These are phyloP conservation scores for Machimus atricapillus DNA, from an alignment of 2,888 invertebrate species.

Conservation along the genomic window DNA sequence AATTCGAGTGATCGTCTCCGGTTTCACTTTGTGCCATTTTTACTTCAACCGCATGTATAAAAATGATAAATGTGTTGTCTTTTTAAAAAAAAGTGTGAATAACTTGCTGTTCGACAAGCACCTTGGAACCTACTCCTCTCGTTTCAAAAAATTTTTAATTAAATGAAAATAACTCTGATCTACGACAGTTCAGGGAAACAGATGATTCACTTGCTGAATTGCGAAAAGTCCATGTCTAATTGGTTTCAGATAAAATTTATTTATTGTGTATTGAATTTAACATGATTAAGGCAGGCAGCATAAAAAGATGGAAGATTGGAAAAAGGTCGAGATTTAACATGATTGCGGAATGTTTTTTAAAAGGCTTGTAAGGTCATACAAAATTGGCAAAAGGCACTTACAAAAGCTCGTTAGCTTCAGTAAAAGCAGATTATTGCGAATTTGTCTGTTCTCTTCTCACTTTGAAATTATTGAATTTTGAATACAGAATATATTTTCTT, in stretches of 20 bases:
- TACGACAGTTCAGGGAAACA: background rate
- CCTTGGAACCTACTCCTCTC: background rate
- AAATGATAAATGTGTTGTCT: background rate
- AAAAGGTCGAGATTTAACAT: background rate
- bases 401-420: background rate
- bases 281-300: background rate
- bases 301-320: background rate
- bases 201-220: background rate
- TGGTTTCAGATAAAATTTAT: background rate
- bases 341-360: background rate
- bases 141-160: background rate
- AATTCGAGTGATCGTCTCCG: conserved; percentile 18
- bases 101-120: background rate
- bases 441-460: background rate
- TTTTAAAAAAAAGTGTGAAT: background rate
- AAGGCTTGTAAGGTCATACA: background rate
- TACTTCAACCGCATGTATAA: conserved; percentile 23
- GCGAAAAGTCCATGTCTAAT: background rate
- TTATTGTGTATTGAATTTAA: background rate
- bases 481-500: no score
- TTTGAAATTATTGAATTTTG: no score
- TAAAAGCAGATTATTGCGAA: background rate
- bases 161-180: background rate
- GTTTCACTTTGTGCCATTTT: conserved; percentile 22
- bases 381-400: background rate